These are phyloP conservation scores for Semicossyphus pulcher DNA, from an alignment of 2,113 vertebrate species.

Conservation along the genomic window DNA sequence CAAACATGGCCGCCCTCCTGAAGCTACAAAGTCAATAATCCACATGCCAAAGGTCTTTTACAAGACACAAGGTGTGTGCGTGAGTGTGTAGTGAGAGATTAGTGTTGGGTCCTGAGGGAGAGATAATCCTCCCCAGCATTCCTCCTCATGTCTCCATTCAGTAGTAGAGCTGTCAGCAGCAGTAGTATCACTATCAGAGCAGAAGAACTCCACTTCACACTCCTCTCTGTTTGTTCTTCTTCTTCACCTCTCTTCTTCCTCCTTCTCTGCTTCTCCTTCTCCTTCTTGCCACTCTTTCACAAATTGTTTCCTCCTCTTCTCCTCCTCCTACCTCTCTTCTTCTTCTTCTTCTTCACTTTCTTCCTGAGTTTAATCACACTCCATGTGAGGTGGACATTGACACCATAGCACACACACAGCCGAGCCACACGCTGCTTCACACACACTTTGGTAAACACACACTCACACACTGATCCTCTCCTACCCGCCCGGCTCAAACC, in stretches of 20 bases:
- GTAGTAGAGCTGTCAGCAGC: background rate
- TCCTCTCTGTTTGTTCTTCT: conserved; percentile 5
- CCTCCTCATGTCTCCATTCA: conserved; percentile 26
- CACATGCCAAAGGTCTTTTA: conserved; percentile 61
- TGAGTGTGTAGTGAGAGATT: conserved; percentile 33
- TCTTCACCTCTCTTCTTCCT: background rate
- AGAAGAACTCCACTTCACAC: background rate
- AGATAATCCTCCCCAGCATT: conserved; percentile 62
- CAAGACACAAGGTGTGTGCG: conserved; percentile 32
- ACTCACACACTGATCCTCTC: conserved; percentile 24
- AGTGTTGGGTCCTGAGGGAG: conserved; percentile 48
- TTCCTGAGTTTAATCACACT: conserved; percentile 20
- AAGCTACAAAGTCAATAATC: conserved; percentile 64
- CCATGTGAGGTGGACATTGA: background rate
- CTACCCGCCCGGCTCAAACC: conserved; percentile 53
- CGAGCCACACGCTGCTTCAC: background rate
- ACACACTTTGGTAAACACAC: conserved; percentile 10
- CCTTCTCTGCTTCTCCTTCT: background rate
- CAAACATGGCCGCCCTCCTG: conserved; percentile 52
- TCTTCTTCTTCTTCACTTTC: conserved; percentile 7
- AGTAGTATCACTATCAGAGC: background rate
- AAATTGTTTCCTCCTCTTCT: background rate
- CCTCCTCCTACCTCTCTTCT: background rate
- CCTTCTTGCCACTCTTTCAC: background rate
- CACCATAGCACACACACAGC: conserved; percentile 4